Percentiles rank a stretch among this genome's conserved stretches.
Conservation (phyloP, 1,140 invertebrate species). For the Propsilocerus akamusi region DNA sequence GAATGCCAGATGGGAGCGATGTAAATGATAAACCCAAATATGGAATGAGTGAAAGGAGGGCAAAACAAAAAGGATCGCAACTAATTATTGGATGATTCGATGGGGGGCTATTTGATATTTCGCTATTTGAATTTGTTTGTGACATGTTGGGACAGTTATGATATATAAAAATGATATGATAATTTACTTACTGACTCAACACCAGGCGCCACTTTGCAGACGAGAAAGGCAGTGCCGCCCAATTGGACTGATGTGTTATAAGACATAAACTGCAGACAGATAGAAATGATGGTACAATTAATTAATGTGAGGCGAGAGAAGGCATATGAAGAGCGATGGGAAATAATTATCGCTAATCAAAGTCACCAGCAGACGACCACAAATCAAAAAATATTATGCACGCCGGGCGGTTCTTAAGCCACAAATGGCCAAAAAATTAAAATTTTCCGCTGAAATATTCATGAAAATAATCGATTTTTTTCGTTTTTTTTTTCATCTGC, state of each 20-base stretch:
- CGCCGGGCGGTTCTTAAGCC: neutral
- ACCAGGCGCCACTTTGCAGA: slow-evolving; percentile 42
- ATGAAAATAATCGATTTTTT: neutral
- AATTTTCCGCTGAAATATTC: neutral
- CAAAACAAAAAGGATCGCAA: no score
- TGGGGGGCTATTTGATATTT: no score
- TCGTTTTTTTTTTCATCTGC: neutral
- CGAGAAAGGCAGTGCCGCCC: slow-evolving; percentile 65
- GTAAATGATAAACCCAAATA: no score
- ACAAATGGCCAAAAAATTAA: neutral
- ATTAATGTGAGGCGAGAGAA: slow-evolving; percentile 9
- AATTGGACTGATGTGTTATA: slow-evolving; percentile 66
- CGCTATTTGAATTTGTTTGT: slow-evolving; percentile 5
- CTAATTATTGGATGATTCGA: no score
- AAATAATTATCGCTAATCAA: slow-evolving; percentile 19
- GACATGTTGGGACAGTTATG: neutral
- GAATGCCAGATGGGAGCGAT: no score
- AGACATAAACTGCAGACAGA: slow-evolving; percentile 39
- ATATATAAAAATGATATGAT: slow-evolving; percentile 1
- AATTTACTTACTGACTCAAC: slow-evolving; percentile 32
- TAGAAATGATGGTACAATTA: slow-evolving; percentile 3
- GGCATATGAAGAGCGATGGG: no score
- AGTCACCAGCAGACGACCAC: slow-evolving; percentile 4
- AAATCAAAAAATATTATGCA: slow-evolving; percentile 5
- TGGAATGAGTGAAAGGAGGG: no score